Percentiles rank a stretch among this genome's conserved stretches.
Conservation (phyloP, 2,797 vertebrate species). For the Acanthornis magna region DNA sequence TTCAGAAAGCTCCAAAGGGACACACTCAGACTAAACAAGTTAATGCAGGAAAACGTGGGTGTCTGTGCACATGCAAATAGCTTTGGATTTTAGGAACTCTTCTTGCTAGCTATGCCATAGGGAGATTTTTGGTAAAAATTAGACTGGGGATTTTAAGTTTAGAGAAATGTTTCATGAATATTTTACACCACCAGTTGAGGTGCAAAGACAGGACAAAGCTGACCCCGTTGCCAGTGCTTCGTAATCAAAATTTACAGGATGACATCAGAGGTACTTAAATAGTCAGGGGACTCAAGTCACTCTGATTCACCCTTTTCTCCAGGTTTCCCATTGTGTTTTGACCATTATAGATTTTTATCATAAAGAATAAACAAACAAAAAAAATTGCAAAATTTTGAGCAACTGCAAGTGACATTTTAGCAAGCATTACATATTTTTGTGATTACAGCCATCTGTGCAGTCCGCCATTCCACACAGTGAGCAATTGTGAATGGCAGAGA, state of each 20-base stretch:
- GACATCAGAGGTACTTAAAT: neutral
- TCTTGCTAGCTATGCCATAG: neutral
- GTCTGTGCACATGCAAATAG: neutral
- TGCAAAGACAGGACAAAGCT: neutral
- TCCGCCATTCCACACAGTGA: neutral
- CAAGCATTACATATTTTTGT: neutral
- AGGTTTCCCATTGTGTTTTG: neutral
- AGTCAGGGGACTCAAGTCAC: neutral
- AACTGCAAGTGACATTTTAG: neutral
- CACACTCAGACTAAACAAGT: neutral
- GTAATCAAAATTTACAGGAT: neutral
- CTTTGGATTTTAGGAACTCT: neutral
- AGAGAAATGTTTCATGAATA: neutral
- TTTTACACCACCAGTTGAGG: neutral
- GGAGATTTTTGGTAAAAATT: neutral
- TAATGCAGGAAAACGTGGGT: rapidly evolving
- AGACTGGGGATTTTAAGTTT: neutral
- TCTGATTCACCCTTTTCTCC: neutral
- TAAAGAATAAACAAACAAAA: neutral
- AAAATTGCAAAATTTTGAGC: neutral
- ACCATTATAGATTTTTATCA: neutral
- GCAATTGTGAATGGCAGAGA: neutral
- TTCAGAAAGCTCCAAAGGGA: neutral
- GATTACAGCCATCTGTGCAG: neutral
- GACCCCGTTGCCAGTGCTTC: neutral